Base-by-base conservation (phyloP, 2,797 vertebrate species). In the Lutjanus campechanus region DNA sequence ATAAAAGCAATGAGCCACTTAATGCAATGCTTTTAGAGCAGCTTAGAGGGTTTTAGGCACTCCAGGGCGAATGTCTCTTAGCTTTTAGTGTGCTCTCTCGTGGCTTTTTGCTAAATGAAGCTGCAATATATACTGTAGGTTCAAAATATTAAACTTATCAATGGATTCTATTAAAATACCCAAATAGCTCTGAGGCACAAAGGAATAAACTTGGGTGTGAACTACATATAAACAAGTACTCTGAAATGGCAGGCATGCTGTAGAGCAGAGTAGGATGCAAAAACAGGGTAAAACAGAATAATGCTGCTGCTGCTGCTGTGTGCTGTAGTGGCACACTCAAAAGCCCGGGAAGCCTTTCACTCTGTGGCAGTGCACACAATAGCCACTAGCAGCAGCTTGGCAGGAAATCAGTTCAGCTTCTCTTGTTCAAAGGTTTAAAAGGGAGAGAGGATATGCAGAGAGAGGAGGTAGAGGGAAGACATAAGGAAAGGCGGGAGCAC, bases 341-440 rank as follows among this genome's bases (percentile, higher is more conserved):
- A 83, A 76, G 88, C 76, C 55, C 51, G 67, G 80, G 50, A 88
- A 82, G 77, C 83, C 76, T 86, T 89, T 90, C 77, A 70, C 59
- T 82, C 69, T 60, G 76, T 84, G 82, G 81, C 71, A 62, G 61
- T 44, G 73, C 43, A 58, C 70, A 92, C 87, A 91, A 93, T 81
- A 79, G 76, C 62, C 78, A 87, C 69, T 73, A 82, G 83, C 79
- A 67, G 86, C 67, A 67, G 81, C 76, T 83, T 93, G 93, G 92
- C 88, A 92, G 84, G 84, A 88, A 92, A 89, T 91, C 91, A 85
- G 83, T 86, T 89, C 62, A 77, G 83, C 79, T 87, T 81, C 81
- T 85, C 86, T 88, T 82, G 85, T 91, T 92, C 79, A 92, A 92
- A 90, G 85, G 84, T 81, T 88, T 89, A 20, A 53, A 85, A 79